Evolutionary conservation across 2,888 invertebrate species (phyloP).

Genomic region (Sturmia bella): DNA sequence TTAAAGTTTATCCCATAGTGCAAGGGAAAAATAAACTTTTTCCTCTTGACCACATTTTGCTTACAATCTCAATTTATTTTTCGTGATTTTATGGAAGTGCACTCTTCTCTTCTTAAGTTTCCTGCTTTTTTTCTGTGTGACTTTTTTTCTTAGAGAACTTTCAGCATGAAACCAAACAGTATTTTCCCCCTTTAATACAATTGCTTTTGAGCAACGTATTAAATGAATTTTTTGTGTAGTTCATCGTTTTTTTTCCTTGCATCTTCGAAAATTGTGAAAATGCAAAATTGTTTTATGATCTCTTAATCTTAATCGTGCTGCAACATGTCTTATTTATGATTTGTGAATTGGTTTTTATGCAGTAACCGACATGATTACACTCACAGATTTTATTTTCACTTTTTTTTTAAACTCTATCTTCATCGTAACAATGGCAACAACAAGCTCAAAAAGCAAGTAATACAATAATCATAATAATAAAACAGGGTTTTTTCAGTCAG

Average conservation of each 20-base stretch:
- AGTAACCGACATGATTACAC: conserved; percentile 76
- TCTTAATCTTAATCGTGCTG: conserved; percentile 71
- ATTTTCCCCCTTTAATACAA: conserved; percentile 51
- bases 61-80: conserved; percentile 34
- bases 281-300: conserved; percentile 72
- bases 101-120: conserved; percentile 30
- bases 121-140: neutral
- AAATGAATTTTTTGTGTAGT: conserved; percentile 37
- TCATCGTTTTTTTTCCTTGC: conserved; percentile 28
- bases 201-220: conserved; percentile 56
- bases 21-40: conserved; percentile 1
- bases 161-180: conserved; percentile 1
- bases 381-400: conserved; percentile 50
- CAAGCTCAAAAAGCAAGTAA: conserved; percentile 47
- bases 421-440: conserved; percentile 42
- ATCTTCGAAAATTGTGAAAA: conserved; percentile 67
- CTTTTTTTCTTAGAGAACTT: conserved; percentile 26
- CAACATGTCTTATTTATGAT: conserved; percentile 79
- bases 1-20: conserved; percentile 29
- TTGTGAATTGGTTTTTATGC: conserved; percentile 80
- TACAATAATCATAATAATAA: conserved; percentile 55
- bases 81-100: conserved; percentile 31
- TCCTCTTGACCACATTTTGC: conserved; percentile 26
- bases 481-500: conserved; percentile 49
- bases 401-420: conserved; percentile 65